These are phyloP conservation scores for Agelas oroides DNA, from an alignment of 37 sponge, comb jelly and placozoan genomes.

Conservation along the genomic window DNA sequence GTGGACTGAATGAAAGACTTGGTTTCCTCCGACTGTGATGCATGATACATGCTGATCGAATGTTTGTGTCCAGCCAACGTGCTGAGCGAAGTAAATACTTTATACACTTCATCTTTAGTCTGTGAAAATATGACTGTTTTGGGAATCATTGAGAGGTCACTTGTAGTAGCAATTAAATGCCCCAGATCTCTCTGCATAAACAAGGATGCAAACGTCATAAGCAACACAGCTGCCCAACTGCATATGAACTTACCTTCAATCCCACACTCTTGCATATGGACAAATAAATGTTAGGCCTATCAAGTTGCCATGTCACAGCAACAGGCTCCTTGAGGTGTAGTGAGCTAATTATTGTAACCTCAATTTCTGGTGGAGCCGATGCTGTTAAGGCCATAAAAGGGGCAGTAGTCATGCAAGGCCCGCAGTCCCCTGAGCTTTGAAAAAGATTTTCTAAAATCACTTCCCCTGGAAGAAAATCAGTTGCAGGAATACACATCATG, in stretches of 20 bases:
- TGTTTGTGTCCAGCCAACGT: background rate
- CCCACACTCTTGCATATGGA: background rate
- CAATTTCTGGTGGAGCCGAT: background rate
- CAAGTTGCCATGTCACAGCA: background rate
- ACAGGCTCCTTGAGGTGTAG: background rate
- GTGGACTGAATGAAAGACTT: no score
- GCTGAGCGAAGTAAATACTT: background rate
- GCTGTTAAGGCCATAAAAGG: background rate
- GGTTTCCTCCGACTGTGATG: no score
- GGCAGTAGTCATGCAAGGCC: background rate
- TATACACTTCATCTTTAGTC: background rate
- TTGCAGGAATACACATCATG: background rate
- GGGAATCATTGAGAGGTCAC: background rate
- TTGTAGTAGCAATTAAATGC: background rate
- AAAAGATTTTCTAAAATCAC: background rate
- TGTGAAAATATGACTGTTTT: background rate
- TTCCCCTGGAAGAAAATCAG: background rate
- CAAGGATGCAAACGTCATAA: background rate
- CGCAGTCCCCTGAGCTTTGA: background rate
- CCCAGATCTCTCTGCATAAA: slow-evolving; percentile 4
- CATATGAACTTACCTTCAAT: background rate
- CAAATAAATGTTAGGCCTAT: background rate
- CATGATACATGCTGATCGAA: no score
- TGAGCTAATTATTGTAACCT: background rate
- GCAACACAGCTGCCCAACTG: no score